Evolutionary conservation across 2,113 vertebrate species (phyloP).

Genomic region (Crypturellus undulatus): DNA sequence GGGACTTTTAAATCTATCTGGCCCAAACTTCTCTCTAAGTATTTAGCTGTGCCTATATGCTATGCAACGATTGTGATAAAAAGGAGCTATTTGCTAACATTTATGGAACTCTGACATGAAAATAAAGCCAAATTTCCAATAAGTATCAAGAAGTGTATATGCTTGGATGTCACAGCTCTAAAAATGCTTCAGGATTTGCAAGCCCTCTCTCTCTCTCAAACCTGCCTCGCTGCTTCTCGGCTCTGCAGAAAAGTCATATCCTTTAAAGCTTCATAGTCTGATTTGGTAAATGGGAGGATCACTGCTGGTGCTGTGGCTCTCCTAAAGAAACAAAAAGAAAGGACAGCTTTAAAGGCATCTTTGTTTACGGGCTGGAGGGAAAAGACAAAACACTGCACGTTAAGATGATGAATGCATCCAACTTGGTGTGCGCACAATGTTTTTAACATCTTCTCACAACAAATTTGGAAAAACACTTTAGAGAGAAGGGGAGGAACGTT

Average conservation of each 20-base stretch:
- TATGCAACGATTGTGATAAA: neutral
- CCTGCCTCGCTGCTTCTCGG: neutral
- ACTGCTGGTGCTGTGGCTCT: neutral
- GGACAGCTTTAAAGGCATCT: neutral
- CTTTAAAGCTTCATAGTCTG: neutral
- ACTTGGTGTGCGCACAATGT: rapidly evolving
- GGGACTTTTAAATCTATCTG: neutral
- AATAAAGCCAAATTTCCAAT: neutral
- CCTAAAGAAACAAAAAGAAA: neutral
- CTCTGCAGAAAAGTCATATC: neutral
- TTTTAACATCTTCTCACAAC: neutral
- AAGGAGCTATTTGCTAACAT: neutral
- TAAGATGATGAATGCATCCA: neutral
- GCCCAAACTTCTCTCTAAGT: neutral
- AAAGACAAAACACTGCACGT: neutral
- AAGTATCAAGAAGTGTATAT: neutral
- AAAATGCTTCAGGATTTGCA: neutral
- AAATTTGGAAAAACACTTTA: neutral
- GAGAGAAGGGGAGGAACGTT: neutral
- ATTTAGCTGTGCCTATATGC: neutral
- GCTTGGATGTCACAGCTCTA: neutral
- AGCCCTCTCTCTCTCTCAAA: neutral
- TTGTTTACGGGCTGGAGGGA: neutral
- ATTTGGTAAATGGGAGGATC: neutral
- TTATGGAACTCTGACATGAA: neutral